Conservation (phyloP, 2,888 invertebrate species). For the Stratiomys singularior region DNA sequence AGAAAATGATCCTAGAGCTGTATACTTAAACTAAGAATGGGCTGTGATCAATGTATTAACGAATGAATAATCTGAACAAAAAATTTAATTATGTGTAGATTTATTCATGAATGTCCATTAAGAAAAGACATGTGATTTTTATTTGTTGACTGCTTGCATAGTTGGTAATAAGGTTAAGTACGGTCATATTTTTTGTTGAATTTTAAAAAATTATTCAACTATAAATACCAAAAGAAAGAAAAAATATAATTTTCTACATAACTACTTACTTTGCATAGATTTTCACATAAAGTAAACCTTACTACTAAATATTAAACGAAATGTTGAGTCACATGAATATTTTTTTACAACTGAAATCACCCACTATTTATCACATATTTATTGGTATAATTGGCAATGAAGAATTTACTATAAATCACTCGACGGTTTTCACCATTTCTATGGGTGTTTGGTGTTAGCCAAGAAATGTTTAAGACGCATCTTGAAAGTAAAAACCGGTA, state of each 20-base stretch:
- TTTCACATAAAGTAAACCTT: background rate
- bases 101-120: no score
- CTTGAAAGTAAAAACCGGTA: no score
- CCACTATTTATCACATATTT: conserved; percentile 1
- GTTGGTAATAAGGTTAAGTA: no score
- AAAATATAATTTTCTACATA: background rate
- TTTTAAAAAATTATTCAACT: no score
- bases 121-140: no score
- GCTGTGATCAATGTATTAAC: no score
- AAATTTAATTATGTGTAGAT: no score
- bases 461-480: background rate
- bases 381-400: background rate
- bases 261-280: conserved; percentile 11
- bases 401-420: background rate
- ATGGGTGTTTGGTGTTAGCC: background rate
- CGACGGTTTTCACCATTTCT: conserved; percentile 5
- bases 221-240: background rate
- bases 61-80: no score
- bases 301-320: background rate
- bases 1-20: no score
- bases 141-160: no score
- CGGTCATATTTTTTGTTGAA: no score
- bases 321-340: background rate
- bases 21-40: no score
- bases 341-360: background rate